phyloP scores from a whole-genome alignment of 2,113 vertebrate genomes.

The Dipodomys merriami region DNA sequence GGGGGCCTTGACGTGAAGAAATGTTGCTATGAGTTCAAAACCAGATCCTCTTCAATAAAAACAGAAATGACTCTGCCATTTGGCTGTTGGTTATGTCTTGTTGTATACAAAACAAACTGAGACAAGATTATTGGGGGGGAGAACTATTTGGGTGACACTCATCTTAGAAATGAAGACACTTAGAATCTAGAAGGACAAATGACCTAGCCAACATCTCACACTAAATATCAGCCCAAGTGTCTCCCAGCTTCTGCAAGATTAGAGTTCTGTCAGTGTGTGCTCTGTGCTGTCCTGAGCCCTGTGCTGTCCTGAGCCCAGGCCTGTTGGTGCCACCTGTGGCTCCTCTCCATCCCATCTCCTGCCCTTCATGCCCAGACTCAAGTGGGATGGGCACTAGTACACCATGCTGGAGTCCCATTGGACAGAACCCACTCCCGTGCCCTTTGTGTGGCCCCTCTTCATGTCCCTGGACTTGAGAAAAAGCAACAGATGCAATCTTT shows the following conservation, averaged over 20 bases:
- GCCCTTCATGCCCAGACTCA: neutral
- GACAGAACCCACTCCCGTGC: too few species aligned
- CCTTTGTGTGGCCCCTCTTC: neutral
- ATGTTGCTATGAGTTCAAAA: neutral
- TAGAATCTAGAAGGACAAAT: too few species aligned
- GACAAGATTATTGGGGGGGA: neutral
- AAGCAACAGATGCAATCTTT: neutral
- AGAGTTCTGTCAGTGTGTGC: neutral
- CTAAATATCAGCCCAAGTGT: neutral
- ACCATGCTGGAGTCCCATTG: neutral
- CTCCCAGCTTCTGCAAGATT: neutral
- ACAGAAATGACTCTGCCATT: neutral
- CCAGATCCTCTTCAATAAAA: neutral
- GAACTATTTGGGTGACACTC: neutral
- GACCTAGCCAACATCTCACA: neutral
- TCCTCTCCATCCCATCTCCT: neutral
- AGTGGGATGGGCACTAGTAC: neutral
- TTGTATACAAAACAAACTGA: neutral
- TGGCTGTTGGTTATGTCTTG: neutral
- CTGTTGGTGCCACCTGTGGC: neutral
- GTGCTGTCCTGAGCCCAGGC: neutral
- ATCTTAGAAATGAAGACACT: too few species aligned
- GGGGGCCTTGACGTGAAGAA: too few species aligned
- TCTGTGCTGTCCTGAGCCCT: too few species aligned
- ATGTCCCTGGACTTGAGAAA: neutral